Conservation (phyloP, 2,888 invertebrate genomes). For the Agrochola circellaris region DNA sequence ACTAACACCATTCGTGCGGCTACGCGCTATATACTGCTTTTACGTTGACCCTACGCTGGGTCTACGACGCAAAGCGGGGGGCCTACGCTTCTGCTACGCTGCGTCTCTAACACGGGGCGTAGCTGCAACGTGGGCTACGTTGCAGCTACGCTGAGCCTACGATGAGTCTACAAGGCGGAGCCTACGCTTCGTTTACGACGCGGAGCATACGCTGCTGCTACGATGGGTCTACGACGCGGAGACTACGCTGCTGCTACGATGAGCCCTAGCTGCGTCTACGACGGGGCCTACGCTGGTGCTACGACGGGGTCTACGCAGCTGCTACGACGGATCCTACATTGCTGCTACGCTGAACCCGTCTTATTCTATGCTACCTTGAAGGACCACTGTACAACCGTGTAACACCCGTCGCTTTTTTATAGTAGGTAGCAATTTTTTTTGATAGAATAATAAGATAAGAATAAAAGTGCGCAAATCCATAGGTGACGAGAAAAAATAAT, state of each 20-base stretch:
- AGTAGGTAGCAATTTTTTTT: too few relatives aligned
- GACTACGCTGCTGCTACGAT: background rate
- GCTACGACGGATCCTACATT: background rate
- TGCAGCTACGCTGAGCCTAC: background rate
- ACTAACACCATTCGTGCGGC: background rate
- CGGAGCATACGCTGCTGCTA: background rate
- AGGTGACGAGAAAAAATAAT: too few relatives aligned
- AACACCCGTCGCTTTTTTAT: too few relatives aligned
- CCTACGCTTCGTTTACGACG: background rate
- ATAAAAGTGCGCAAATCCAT: too few relatives aligned
- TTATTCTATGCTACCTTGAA: background rate
- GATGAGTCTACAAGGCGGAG: background rate
- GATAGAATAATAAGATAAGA: too few relatives aligned
- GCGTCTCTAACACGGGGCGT: background rate
- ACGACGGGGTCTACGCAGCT: background rate
- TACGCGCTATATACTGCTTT: background rate
- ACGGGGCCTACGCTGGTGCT: background rate
- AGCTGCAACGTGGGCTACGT: background rate
- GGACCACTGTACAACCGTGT: too few relatives aligned
- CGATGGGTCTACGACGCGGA: background rate
- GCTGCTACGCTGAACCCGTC: background rate
- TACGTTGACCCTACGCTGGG: background rate
- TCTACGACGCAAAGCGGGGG: background rate
- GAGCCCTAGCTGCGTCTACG: background rate
- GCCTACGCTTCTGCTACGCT: background rate